phyloP scores from a whole-genome alignment of 2,888 invertebrate species.

The Andricus curvator region DNA sequence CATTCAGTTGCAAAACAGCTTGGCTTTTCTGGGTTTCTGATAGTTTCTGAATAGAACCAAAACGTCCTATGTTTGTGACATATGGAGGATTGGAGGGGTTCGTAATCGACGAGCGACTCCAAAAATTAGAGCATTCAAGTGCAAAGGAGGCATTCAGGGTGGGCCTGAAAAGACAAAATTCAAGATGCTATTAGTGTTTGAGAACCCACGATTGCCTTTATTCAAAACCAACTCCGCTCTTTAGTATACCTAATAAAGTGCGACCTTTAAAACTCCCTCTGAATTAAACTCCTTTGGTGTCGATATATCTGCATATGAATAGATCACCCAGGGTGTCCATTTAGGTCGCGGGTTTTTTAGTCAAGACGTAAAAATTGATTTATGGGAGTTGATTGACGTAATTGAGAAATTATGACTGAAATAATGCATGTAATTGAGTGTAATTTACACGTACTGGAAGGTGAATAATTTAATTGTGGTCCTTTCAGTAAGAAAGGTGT shows the following conservation, averaged over 20 bases:
- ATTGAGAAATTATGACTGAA: conserved; percentile 9
- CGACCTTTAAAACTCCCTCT: conserved; percentile 1
- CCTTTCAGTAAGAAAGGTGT: neutral
- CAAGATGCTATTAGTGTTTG: conserved; percentile 19
- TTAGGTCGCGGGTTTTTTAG: neutral
- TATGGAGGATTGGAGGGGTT: conserved; percentile 32
- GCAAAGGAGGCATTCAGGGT: conserved; percentile 60
- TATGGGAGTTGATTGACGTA: neutral
- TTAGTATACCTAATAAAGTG: neutral
- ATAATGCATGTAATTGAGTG: neutral
- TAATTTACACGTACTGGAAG: neutral
- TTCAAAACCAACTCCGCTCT: conserved; percentile 13
- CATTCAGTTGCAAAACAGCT: conserved; percentile 66
- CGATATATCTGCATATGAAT: conserved; percentile 21
- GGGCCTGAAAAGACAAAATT: conserved; percentile 15
- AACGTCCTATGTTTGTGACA: conserved; percentile 13
- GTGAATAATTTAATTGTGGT: neutral
- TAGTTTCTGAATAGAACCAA: conserved; percentile 32
- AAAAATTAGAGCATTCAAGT: conserved; percentile 67
- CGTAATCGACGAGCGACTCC: conserved; percentile 37
- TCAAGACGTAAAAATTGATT: neutral
- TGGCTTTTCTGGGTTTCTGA: conserved; percentile 14
- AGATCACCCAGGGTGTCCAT: neutral
- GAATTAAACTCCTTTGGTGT: conserved; percentile 11
- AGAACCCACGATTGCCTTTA: conserved; percentile 6